Evolutionary conservation across 2,888 invertebrate genomes (phyloP), one percentile per base, ranked within the genome.

Genomic region (Folsomia candida): DNA sequence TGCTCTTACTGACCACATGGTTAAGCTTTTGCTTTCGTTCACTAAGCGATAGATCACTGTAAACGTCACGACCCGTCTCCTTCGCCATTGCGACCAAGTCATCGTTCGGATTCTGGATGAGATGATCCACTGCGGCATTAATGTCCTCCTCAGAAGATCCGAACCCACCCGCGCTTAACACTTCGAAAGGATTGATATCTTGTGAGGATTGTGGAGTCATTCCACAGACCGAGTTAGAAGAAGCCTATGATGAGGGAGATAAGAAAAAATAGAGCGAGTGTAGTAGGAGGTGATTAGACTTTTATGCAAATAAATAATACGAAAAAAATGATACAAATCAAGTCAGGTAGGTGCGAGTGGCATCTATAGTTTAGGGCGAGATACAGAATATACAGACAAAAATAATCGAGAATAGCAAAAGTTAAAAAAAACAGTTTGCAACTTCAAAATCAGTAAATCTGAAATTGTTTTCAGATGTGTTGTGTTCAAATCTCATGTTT

Each of bases 61-160:
- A 95, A 72, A 97, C 88, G 81, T 89, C 89, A 81, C 89, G 90
- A 60, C 96, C 95, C 74, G 91, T 89, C 82, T 91, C 91, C 84
- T 96, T 91, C 22, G 97, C 96, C 78, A 91, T 88, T 70, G 91
- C 91, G 86, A 97, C 93, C 78, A 95, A 87, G 76, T 90, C 89
- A 81, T 94, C 93, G 81, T 92, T 90, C 0, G 86, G 85, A 73
- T 83, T 83, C 28, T 80, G 80, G 28, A 82, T 73, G 1, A 83
- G 71, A 57, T 81, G 79, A 22, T 82, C 81, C 9, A 83, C 78
- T 1, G 81, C 81, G 25, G 81, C 77, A 63, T 81, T 78, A 29
- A 83, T 74, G 58, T 82, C 81, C 60, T 81, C 79, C n/a, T 79
- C 81, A 11, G 78, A 77, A 11, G 71, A 70, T 1, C 75, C 72